Conservation (phyloP, 2,888 invertebrate genomes). For the Oligia fasciuncula region DNA sequence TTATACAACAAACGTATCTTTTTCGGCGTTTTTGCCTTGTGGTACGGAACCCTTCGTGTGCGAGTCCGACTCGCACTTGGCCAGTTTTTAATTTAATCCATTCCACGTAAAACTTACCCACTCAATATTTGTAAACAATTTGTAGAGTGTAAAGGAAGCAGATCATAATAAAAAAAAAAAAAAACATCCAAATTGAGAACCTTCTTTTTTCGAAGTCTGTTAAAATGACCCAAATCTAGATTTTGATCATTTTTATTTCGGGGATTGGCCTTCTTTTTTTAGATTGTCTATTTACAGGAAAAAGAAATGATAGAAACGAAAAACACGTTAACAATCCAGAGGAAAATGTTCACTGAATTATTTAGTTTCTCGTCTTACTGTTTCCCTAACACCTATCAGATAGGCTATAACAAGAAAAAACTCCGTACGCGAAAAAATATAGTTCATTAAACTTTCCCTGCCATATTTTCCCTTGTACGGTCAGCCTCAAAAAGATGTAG, state of each 20-base stretch:
- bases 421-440: constrained; percentile 16
- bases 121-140: background rate
- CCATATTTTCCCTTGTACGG: constrained; percentile 13
- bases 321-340: accelerated
- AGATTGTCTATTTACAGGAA: no score
- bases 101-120: background rate
- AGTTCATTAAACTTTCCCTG: constrained; percentile 14
- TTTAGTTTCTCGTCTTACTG: background rate
- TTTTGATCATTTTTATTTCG: no score
- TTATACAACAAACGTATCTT: no score
- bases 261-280: no score
- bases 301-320: background rate
- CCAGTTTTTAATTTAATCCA: background rate
- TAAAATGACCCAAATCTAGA: no score
- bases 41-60: no score
- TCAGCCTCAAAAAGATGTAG: background rate
- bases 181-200: no score
- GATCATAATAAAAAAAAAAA: constrained; percentile 1
- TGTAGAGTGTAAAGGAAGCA: constrained; percentile 15
- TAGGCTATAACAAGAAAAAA: constrained; percentile 16
- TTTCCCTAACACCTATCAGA: background rate
- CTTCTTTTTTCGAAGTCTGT: no score
- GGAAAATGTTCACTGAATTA: background rate
- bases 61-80: no score
- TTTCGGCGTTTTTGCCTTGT: no score